Base-by-base conservation (phyloP, 2,888 invertebrate genomes). In the Flexamia atlantica region DNA sequence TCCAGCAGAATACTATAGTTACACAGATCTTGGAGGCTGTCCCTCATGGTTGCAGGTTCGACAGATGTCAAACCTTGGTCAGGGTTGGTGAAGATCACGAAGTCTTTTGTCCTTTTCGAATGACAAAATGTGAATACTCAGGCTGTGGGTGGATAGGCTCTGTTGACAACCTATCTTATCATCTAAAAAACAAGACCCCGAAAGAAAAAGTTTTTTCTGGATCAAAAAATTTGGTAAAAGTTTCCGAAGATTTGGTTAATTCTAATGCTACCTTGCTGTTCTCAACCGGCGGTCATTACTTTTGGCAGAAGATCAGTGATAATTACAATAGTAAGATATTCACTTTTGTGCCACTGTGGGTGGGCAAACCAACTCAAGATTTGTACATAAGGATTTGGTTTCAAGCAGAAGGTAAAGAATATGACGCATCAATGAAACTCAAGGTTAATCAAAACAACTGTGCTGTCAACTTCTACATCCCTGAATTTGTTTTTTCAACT, bases 341-440 rank as follows among this genome's bases (percentile, higher is more conserved):
- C 23, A 9, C 10, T 5, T 53, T 23, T 23, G 0, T 17, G 9
- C 64, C 64, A 10, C 1, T 64, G n/a, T 64, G 9, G 9, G 64
- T 64, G 25, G 64, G 64, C 2, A 64, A 64, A 28, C 64, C 64
- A 7, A 64, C 25, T 9, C 17, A 14, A 14, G 64, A 64, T 30
- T 3, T 64, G 14, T 64, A 64, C 14, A 30, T 30, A 7, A 64
- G 64, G 64, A 64, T 64, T 64, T 64, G 64, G 64, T 64, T 64
- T 14, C 5, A 30, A 28, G 28, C 64, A 12, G 64, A 64, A 14
- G 20, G 30, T 1, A 64, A 25, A 25, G 64, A 64, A 64, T 64
- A n/a, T 3, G 9, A 14, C 17, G 9, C 64, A 12, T 2, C 14
- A 4, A 17, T 28, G 0, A 64, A 28, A 64, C 1, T 64, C 30